Evolutionary conservation across 2,113 vertebrate genomes (phyloP), one percentile per base, ranked within the genome.

Genomic region (Eurypyga helias): DNA sequence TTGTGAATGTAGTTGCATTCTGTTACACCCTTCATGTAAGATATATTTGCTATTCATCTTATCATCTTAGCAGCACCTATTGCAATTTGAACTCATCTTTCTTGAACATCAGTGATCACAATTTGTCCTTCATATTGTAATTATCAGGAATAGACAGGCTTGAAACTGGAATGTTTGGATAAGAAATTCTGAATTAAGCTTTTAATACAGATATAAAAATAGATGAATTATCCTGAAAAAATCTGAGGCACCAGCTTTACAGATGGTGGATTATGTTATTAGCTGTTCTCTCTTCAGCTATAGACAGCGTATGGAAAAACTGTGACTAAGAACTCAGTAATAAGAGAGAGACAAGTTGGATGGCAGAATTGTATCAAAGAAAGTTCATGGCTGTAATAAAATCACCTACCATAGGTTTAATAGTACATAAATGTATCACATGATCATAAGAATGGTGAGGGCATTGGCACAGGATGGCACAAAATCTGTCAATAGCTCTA

Each of bases 401-500:
- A 90, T 7, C 48, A 75, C 8, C 34, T 95, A 73, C 41, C 51
- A 17, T 69, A 80, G 48, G 38, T 58, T 88, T 83, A 85, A 75
- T 29, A 41, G n/a, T 34, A 29, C 28, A 69, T 38, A 69, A 79
- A 46, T 62, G 29, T 65, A 67, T 87, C 75, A 86, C 65, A 57
- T 69, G 76, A 75, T 82, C 19, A 21, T 58, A 89, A 57, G 61
- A 93, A 83, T 46, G 38, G 69, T 83, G 85, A 94, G 57, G 24
- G 69, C 55, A 83, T 57, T 3, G 2, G 67, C 80, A 69, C 54
- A 93, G 79, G 81, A 43, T 65, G 75, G 73, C 36, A 89, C 77
- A 76, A 64, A 88, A 75, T 72, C 92, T 58, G 90, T 87, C 90
- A 93, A 75, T 85, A 93, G 70, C 38, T 67, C 65, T 95, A 96